phyloP scores from a whole-genome alignment of 2,888 invertebrate genomes.

The Therioaphis trifolii region DNA sequence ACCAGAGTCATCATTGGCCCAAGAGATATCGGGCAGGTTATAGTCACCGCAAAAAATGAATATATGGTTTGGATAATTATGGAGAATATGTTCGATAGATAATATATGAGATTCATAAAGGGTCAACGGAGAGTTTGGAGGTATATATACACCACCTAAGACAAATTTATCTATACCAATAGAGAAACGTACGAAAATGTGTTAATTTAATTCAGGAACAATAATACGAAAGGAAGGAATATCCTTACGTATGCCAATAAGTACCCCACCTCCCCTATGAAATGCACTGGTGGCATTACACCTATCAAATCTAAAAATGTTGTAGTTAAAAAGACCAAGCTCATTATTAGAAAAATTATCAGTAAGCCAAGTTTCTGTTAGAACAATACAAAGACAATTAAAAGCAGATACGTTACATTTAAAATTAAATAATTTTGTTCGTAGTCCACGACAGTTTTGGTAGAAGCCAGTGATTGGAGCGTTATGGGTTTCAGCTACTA shows the following conservation, averaged over 20 bases:
- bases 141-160: background rate
- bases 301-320: background rate
- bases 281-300: background rate
- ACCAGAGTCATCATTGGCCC: too few relatives aligned
- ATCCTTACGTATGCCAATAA: slow-evolving; percentile 6
- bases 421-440: background rate
- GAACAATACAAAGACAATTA: background rate
- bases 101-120: background rate
- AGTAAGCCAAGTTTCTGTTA: too few relatives aligned
- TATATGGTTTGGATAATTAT: background rate
- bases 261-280: background rate
- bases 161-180: too few relatives aligned
- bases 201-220: background rate
- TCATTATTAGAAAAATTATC: too few relatives aligned
- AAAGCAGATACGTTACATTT: background rate
- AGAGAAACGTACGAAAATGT: too few relatives aligned
- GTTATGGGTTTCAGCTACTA: too few relatives aligned
- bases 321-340: background rate
- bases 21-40: background rate
- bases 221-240: background rate
- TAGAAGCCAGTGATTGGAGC: too few relatives aligned
- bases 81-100: background rate
- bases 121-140: background rate
- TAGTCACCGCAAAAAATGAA: background rate
- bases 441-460: too few relatives aligned